phyloP scores from a whole-genome alignment of 53 echinoderm and acorn worm species.

The Patiria pectinifera region DNA sequence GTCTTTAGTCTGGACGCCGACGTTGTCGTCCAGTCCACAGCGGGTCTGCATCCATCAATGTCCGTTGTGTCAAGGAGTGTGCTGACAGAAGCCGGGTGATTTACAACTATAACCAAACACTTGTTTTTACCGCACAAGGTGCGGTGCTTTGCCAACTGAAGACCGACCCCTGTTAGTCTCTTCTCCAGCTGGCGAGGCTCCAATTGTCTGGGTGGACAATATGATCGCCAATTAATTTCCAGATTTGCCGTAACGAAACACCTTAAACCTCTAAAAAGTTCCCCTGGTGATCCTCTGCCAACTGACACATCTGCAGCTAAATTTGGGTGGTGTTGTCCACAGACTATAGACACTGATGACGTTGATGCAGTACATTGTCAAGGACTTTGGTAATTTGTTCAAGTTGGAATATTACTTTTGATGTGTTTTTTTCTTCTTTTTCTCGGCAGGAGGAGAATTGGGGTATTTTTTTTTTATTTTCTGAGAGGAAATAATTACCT shows the following conservation, averaged over 20 bases:
- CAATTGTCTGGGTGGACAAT: not conserved
- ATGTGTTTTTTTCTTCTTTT: no score
- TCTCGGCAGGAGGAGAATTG: no score
- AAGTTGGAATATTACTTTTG: no score
- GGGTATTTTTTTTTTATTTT: no score
- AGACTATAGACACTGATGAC: slow-evolving; percentile 35
- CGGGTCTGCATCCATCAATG: not conserved
- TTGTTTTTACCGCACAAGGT: not conserved
- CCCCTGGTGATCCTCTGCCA: not conserved
- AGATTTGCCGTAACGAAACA: not conserved
- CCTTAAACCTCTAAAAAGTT: not conserved
- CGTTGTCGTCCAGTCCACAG: not conserved
- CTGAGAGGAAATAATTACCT: slow-evolving; percentile 35
- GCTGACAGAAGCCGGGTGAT: not conserved
- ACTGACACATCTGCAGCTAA: slow-evolving; percentile 11
- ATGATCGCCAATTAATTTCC: not conserved
- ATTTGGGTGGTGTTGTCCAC: slow-evolving; percentile 1
- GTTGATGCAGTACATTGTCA: slow-evolving; percentile 17
- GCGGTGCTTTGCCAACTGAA: not conserved
- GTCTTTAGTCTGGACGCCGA: not conserved
- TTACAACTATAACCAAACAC: not conserved
- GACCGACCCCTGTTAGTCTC: not conserved
- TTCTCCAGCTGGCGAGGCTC: not conserved
- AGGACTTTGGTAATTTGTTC: not conserved
- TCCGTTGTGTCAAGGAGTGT: not conserved